These are phyloP conservation scores for Eubucco bourcierii DNA, from an alignment of 2,113 vertebrate genomes.

Conservation along the genomic window DNA sequence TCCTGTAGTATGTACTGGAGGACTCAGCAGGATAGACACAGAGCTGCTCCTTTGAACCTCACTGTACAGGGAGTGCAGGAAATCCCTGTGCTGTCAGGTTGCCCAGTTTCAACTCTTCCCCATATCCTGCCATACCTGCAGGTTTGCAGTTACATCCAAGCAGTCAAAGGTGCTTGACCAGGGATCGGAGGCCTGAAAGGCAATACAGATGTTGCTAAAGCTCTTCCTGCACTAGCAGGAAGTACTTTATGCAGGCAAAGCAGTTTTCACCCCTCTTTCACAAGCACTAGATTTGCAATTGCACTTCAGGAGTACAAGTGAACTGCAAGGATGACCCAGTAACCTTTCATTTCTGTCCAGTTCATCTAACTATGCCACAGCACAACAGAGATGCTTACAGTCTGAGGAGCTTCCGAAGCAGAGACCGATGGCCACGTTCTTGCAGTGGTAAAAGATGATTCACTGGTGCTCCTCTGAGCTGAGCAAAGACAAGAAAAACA, in stretches of 20 bases:
- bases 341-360: neutral
- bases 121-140: neutral
- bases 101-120: neutral
- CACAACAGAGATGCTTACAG: slow-evolving; percentile 28
- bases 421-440: neutral
- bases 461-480: slow-evolving; percentile 2
- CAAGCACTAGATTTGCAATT: neutral
- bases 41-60: neutral
- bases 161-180: neutral
- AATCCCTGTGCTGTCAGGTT: neutral
- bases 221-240: neutral
- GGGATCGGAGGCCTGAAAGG: slow-evolving; percentile 16
- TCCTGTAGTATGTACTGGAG: neutral
- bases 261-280: neutral
- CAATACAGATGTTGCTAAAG: neutral
- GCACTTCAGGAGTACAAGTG: neutral
- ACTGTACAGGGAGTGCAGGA: rapidly evolving
- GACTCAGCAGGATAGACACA: neutral
- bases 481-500: slow-evolving; percentile 29
- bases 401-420: neutral
- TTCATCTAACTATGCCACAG: neutral
- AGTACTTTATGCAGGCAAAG: slow-evolving; percentile 5
- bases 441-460: neutral
- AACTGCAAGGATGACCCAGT: neutral
- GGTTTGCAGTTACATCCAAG: neutral